Evolutionary conservation across 2,113 vertebrate species (phyloP), one percentile per base, ranked within the genome.

Genomic region (Amblyornis subalaris): DNA sequence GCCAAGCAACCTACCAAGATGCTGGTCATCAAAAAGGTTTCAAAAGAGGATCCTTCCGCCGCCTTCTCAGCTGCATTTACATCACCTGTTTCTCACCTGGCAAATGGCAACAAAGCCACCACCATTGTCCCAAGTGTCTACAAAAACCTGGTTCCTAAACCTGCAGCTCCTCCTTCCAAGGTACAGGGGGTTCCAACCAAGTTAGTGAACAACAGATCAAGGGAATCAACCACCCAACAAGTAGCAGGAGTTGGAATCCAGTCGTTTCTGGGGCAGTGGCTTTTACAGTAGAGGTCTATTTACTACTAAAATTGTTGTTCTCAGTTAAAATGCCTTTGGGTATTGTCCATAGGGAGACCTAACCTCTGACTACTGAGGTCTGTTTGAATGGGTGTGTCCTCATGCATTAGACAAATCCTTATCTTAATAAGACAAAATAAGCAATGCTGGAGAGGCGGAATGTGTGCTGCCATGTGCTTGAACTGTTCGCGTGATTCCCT

Each of bases 21-120:
- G 99, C 98, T 99, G 98, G 99, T 99, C 96, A 99, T 99, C 98
- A 99, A 99, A 98, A 99, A 99, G 97, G 97, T 99, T 98, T 99
- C 99, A 95, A 99, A 99, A 98, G 99, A 99, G 97, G 99, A 99
- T 97, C 97, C 99, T 97, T 98, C 98, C 33, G 98, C 99, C 18
- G 98, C 99, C 90, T 99, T 99, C 97, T 99, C 99, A 84, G 99
- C 99, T 92, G 99, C 99, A 88, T 99, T 99, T 90, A 99, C 99
- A 88, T 99, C 98, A 93, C 98, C 99, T 83, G 98, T 98, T 90
- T 98, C 98, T 96, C 98, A 99, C 91, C 98, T 99, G 96, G 97
- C 98, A 97, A 99, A 99, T 57, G 99, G 99, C 97, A 97, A 97
- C 98, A 99, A 99, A 98, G 97, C 98, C 90, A 98, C 98, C 96